phyloP scores from a whole-genome alignment of 2,888 invertebrate species.

The Leistus spinibarbis region DNA sequence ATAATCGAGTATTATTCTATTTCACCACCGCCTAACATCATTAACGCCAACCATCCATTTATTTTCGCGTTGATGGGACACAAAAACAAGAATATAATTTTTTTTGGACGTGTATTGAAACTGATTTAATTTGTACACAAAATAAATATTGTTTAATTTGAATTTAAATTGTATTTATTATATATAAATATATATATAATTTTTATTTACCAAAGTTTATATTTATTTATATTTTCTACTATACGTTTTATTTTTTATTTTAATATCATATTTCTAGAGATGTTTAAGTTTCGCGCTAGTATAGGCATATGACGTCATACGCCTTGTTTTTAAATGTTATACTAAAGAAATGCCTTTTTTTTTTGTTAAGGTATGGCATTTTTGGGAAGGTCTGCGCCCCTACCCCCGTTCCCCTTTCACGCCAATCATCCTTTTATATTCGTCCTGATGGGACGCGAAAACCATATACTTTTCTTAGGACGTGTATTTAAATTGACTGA shows the following conservation, averaged over 20 bases:
- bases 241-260: background rate
- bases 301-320: too few relatives aligned
- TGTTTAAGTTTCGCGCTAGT: too few relatives aligned
- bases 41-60: conserved; percentile 13
- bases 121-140: background rate
- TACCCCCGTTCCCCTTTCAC: background rate
- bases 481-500: background rate
- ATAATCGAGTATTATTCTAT: background rate
- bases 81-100: background rate
- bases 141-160: background rate
- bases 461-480: conserved; percentile 3
- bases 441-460: background rate
- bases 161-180: background rate
- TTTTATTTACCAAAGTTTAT: background rate
- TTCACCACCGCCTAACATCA: background rate
- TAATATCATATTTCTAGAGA: background rate
- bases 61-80: background rate
- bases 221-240: background rate
- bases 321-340: too few relatives aligned
- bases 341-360: too few relatives aligned
- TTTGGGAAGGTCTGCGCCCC: background rate
- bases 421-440: conserved; percentile 13
- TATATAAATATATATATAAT: background rate
- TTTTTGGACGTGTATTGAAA: background rate
- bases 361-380: conserved; percentile 12